phyloP scores from a whole-genome alignment of 2,113 vertebrate genomes.

The Amphiprion percula region DNA sequence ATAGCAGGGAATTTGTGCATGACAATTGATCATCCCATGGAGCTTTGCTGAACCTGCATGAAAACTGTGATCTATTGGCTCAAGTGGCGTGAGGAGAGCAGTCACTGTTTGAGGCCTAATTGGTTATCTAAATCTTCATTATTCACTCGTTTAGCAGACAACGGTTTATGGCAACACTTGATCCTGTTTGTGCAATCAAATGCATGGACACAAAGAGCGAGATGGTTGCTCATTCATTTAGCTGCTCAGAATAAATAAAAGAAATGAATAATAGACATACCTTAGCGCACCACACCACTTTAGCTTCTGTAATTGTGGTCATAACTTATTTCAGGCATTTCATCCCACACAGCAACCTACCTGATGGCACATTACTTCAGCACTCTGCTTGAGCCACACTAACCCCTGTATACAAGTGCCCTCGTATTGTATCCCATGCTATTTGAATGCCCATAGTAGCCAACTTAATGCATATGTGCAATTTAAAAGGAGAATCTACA shows the following conservation, averaged over 20 bases:
- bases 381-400: slow-evolving; percentile 12
- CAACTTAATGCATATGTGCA: slow-evolving; percentile 28
- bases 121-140: slow-evolving; percentile 72
- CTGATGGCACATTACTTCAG: slow-evolving; percentile 22
- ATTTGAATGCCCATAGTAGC: slow-evolving; percentile 6
- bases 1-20: slow-evolving; percentile 45
- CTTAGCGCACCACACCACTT: slow-evolving; percentile 35
- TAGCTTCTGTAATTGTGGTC: slow-evolving; percentile 56
- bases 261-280: slow-evolving; percentile 47
- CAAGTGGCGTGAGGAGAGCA: slow-evolving; percentile 46
- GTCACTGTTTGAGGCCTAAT: slow-evolving; percentile 56
- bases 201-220: slow-evolving; percentile 22
- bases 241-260: slow-evolving; percentile 51
- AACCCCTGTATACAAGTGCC: not conserved
- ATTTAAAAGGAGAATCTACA: slow-evolving; percentile 41
- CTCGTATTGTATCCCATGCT: slow-evolving; percentile 12
- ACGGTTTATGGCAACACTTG: slow-evolving; percentile 44
- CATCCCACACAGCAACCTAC: slow-evolving; percentile 51
- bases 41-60: slow-evolving; percentile 45
- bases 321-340: slow-evolving; percentile 62
- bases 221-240: slow-evolving; percentile 47
- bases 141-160: slow-evolving; percentile 63
- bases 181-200: slow-evolving; percentile 56
- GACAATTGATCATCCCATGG: slow-evolving; percentile 53
- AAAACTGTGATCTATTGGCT: slow-evolving; percentile 50